These are phyloP conservation scores for Peromyscus aztecus DNA, from an alignment of 2,797 vertebrate species.

Conservation along the genomic window DNA sequence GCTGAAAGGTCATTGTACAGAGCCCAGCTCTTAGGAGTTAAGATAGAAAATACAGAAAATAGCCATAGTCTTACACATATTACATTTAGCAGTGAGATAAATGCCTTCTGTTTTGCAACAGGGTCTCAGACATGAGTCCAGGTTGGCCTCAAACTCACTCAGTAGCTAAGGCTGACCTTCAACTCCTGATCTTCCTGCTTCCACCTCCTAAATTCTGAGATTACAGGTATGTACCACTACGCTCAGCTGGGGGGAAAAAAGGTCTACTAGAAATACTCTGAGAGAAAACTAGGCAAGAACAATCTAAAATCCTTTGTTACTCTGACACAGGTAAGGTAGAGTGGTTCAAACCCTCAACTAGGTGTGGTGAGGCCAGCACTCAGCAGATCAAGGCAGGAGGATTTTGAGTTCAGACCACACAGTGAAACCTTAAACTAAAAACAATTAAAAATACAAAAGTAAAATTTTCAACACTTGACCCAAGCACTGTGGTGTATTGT, in stretches of 20 bases:
- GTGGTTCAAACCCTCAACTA: neutral
- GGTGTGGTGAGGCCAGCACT: neutral
- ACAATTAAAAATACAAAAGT: neutral
- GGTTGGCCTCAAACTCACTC: neutral
- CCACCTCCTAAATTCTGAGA: neutral
- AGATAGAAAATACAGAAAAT: slow-evolving; percentile 70
- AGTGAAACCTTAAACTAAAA: neutral
- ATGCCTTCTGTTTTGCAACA: neutral
- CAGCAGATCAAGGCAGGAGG: neutral
- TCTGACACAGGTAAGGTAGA: slow-evolving; percentile 33
- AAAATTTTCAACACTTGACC: neutral
- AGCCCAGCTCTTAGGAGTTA: slow-evolving; percentile 53
- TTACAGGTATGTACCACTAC: neutral
- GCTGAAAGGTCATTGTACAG: slow-evolving; percentile 69
- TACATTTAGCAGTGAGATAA: neutral
- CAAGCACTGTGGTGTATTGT: too few relatives aligned
- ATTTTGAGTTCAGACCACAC: neutral
- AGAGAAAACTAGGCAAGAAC: neutral
- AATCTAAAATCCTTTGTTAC: neutral
- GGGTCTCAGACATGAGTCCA: too few relatives aligned
- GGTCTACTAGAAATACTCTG: neutral
- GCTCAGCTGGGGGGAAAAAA: neutral
- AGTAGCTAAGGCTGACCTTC: neutral
- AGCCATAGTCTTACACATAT: slow-evolving; percentile 37
- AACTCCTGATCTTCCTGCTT: neutral